Base-by-base conservation (phyloP, 1,140 invertebrate species). In the Drosophila navojoa region DNA sequence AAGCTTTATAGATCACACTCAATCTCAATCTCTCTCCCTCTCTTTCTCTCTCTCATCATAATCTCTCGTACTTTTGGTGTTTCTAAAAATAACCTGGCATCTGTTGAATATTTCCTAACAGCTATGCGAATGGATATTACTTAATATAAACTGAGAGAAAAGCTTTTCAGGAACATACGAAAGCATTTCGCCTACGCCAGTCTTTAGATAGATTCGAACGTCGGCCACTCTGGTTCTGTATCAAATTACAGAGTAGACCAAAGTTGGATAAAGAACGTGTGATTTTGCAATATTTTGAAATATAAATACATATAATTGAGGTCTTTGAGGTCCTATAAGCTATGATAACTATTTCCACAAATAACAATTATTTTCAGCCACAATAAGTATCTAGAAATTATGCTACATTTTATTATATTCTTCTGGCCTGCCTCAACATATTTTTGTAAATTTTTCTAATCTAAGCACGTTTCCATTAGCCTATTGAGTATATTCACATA, bases 31-130 rank as follows among this genome's bases (percentile, higher is more conserved):
- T 25, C 47, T 22, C 9, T 25, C 15, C 10, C 45, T 19, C 3
- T 47, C 45, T 22, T 6, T 47, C 16, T 16, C 15, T 19, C 16
- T 45, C 44, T 15, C 19, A 4, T 25, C 27, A 25, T 10, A 22
- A 16, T 44, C 19, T 44, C 13, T 49, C 9, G 7, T 9, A 3
- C 45, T 49, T 9, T 49, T 16, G 7, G 27, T 47, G 62, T 13
- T 58, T 19, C 82, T 81, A 81, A 73, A 86, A 81, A 86, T 86
- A 86, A 61, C 35, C 15, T 22, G 71, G 82, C 78, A 86, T 81
- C 78, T 87, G 82, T 87, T 86, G 71, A 72, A 78, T 86, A 66
- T 86, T 70, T 69, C 27, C 60, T 42, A 74, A 63, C 62, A 64
- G 49, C 58, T 72, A 52, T 44, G 13, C 52, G 42, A 58, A 49